Percentiles rank a stretch among this genome's conserved stretches.
These are phyloP conservation scores for Aphis gossypii DNA, from an alignment of 1,140 invertebrate species.

Conservation along the genomic window DNA sequence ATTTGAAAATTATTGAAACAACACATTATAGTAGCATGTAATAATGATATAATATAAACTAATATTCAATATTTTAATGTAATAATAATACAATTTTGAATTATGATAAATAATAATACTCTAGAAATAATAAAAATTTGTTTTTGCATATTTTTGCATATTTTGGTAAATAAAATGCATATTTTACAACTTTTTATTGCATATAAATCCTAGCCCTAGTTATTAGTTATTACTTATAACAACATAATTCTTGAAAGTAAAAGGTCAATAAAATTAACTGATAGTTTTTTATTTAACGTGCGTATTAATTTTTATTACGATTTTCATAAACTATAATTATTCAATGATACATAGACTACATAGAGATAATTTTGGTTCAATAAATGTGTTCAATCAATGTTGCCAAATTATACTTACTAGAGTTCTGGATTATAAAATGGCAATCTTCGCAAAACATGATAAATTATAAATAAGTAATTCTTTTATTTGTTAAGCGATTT, in stretches of 20 bases:
- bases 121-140: too few relatives aligned
- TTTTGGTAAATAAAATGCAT: too few relatives aligned
- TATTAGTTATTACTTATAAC: too few relatives aligned
- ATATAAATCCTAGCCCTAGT: too few relatives aligned
- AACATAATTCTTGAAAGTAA: not conserved
- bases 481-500: not conserved
- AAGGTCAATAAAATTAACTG: not conserved
- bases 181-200: too few relatives aligned
- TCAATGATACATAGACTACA: not conserved
- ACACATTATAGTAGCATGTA: too few relatives aligned
- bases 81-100: too few relatives aligned
- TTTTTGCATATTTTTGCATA: too few relatives aligned
- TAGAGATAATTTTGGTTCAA: not conserved
- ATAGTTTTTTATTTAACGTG: not conserved
- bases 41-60: too few relatives aligned
- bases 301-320: not conserved
- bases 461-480: not conserved
- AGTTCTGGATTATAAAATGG: not conserved
- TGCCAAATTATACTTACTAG: not conserved
- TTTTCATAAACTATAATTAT: not conserved
- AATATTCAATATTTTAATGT: too few relatives aligned
- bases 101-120: too few relatives aligned
- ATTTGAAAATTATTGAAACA: too few relatives aligned
- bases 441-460: not conserved
- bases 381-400: not conserved